Base-by-base conservation (phyloP, 2,888 invertebrate species). In the Platypus cylindrus region DNA sequence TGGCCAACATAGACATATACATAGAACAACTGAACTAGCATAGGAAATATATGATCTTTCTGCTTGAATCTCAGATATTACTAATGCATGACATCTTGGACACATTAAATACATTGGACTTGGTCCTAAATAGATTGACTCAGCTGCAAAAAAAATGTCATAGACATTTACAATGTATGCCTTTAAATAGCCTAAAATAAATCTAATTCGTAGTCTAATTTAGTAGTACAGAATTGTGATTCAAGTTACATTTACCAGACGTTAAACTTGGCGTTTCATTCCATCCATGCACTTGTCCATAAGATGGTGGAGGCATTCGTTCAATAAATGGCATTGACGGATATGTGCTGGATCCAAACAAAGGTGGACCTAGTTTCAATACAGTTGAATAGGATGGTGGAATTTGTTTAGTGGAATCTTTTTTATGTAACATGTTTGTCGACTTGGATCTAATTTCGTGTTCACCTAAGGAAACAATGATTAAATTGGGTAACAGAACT, bases 1-100 rank as follows among this genome's bases (percentile, higher is more conserved):
- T 1, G 62, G 61, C 61, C 61, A 62, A 44, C 62, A 62, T 5
- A 58, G 51, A 38, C 55, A 60, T 3, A 62, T 30, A 40, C 58
- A 62, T 32, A 62, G 34, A n/a, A 54, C 49, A n/a, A 58, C 22
- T 1, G 60, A 59, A 3, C 56, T 48, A 32, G 58, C 44, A 41
- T 62, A 60, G 3, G 60, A 55, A 23, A 57, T 37, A 33, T 49
- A 49, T 11, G 60, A 57, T 38, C 57, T 36, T 38, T 54, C 51
- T 3, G 48, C 44, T 16, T 53, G 49, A 8, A 53, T 52, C 18
- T 51, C 47, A 1, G 60, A 62, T 15, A 56, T 43, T 5, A 60
- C 53, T 3, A 57, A 50, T 17, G 52, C 48, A 9, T 50, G 46
- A 44, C 63, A 63, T 28, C 51, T 44, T 11, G 58, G 54, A 41